phyloP scores from a whole-genome alignment of 23 tunicate genomes.

The Ciona savignyi region DNA sequence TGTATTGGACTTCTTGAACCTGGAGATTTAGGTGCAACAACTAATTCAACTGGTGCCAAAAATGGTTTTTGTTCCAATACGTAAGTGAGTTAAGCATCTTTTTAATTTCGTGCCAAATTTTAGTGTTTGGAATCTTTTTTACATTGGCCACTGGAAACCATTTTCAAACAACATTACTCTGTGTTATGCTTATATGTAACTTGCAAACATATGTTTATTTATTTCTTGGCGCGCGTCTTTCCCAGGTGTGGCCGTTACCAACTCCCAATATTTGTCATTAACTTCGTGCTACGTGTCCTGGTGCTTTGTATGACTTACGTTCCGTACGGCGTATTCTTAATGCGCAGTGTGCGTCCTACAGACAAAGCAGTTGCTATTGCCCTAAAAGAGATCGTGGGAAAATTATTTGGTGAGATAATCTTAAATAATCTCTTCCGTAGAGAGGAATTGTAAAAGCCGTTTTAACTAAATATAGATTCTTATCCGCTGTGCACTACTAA shows the following conservation, averaged over 20 bases:
- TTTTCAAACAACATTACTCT: too few species aligned
- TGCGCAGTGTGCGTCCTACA: slow-evolving; percentile 19
- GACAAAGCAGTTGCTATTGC: slow-evolving; percentile 43
- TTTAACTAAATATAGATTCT: too few species aligned
- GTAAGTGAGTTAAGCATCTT: too few species aligned
- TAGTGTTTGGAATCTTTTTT: too few species aligned
- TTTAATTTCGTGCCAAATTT: too few species aligned
- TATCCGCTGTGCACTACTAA: too few species aligned
- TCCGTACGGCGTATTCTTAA: slow-evolving; percentile 23
- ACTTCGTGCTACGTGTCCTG: slow-evolving; percentile 9
- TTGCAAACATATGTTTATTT: too few species aligned
- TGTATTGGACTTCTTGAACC: neutral
- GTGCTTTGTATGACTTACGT: slow-evolving; percentile 19
- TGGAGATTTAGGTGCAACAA: neutral
- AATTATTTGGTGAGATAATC: slow-evolving; percentile 13
- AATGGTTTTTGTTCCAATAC: slow-evolving; percentile 14
- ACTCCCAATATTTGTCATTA: slow-evolving; percentile 4
- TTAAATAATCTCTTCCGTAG: too few species aligned
- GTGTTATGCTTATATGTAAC: too few species aligned
- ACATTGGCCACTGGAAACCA: too few species aligned
- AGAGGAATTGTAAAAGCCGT: too few species aligned
- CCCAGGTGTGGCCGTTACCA: slow-evolving; percentile 11
- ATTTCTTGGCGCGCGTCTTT: too few species aligned
- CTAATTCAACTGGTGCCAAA: neutral
- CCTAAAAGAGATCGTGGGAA: slow-evolving; percentile 19